phyloP scores from a whole-genome alignment of 30 jellyfish, hydroid and myxozoan genomes.

The Morbakka virulenta region DNA sequence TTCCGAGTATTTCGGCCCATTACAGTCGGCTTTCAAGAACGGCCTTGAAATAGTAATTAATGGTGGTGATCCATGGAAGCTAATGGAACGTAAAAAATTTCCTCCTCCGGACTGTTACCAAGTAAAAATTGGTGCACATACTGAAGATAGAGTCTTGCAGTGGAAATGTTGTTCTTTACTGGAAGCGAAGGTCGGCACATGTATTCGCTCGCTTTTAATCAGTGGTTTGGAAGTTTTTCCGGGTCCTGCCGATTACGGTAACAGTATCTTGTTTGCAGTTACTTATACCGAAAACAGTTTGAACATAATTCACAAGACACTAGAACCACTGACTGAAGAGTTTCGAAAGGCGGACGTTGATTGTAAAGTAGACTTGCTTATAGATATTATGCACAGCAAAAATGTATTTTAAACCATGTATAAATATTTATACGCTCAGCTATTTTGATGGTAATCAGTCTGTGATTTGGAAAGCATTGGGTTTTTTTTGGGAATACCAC shows the following conservation, averaged over 20 bases:
- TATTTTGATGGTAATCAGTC: too few relatives aligned
- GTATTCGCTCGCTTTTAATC: slow-evolving; percentile 49
- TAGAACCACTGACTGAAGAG: too few relatives aligned
- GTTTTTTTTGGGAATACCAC: too few relatives aligned
- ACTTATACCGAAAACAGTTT: too few relatives aligned
- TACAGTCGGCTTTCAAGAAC: slow-evolving; percentile 15
- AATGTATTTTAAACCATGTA: too few relatives aligned
- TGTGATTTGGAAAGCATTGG: too few relatives aligned
- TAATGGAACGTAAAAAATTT: slow-evolving; percentile 31
- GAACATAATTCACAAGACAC: too few relatives aligned
- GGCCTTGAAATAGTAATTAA: slow-evolving; percentile 23
- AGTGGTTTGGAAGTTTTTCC: slow-evolving; percentile 67
- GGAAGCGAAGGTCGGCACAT: slow-evolving; percentile 82
- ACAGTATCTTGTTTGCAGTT: slow-evolving; percentile 26
- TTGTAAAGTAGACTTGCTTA: too few relatives aligned
- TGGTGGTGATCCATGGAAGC: slow-evolving; percentile 1
- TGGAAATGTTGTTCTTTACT: slow-evolving; percentile 74
- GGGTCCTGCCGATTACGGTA: slow-evolving; percentile 54
- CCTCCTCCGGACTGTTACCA: slow-evolving; percentile 33
- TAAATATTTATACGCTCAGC: too few relatives aligned
- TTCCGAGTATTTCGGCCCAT: slow-evolving; percentile 1
- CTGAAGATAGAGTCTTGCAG: slow-evolving; percentile 37
- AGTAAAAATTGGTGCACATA: slow-evolving; percentile 15
- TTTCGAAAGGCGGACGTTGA: too few relatives aligned
- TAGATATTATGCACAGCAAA: too few relatives aligned